phyloP scores from a whole-genome alignment of 2,113 vertebrate genomes.

The Felis catus region F.catus_Fca126_mat1.0 CM031425.1:19286001-19286500 shows the following conservation, averaged over 20 bases:
- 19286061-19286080: constrained; percentile 16
- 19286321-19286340: not conserved
- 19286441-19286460: not conserved
- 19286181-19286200: not conserved
- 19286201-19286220: constrained; percentile 24
- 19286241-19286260: not conserved
- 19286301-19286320: not conserved
- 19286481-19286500: constrained; percentile 11
- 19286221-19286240: not conserved
- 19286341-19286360: not conserved
- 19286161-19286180: constrained; percentile 23
- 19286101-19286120: constrained; percentile 13
- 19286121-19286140: not conserved
- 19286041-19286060: not conserved
- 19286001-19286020: constrained; percentile 10
- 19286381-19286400: constrained; percentile 13
- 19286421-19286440: not conserved
- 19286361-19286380: constrained; percentile 5
- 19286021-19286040: constrained; percentile 36
- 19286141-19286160: constrained; percentile 49
- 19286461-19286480: constrained; percentile 4
- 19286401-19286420: not conserved
- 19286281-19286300: constrained; percentile 14
- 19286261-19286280: constrained; percentile 44
- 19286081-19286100: constrained; percentile 43